Conservation (phyloP, 2,113 vertebrate species). For the Rhinopithecus roxellana region DNA sequence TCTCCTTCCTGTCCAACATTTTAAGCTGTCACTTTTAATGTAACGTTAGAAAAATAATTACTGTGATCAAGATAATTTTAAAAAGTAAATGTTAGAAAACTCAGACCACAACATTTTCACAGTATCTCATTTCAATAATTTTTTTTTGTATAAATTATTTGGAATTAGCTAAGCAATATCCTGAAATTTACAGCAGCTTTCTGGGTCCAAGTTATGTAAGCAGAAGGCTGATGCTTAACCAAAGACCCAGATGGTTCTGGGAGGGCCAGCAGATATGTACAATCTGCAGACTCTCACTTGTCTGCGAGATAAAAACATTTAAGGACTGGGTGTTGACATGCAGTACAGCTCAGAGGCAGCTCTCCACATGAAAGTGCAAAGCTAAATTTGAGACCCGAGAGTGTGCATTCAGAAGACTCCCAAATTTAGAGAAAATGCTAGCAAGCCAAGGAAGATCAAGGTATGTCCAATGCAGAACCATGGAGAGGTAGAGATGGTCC, state of each 20-base stretch:
- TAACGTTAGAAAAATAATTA: conserved; percentile 66
- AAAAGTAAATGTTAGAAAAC: conserved; percentile 73
- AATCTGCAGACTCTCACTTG: background rate
- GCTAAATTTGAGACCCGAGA: background rate
- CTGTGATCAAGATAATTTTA: conserved; percentile 59
- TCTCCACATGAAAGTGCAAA: background rate
- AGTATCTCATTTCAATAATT: background rate
- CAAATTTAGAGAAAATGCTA: conserved; percentile 2
- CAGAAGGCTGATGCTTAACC: background rate
- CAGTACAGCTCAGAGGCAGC: background rate
- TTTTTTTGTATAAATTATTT: conserved; percentile 29
- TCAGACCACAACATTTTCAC: conserved; percentile 57
- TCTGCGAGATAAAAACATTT: background rate
- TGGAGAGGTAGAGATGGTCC: background rate
- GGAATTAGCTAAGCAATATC: conserved; percentile 22
- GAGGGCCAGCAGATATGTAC: background rate
- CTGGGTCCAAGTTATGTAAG: background rate
- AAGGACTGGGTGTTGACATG: background rate
- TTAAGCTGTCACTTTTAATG: conserved; percentile 69
- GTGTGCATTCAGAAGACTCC: background rate
- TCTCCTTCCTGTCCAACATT: conserved; percentile 64
- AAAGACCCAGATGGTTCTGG: background rate
- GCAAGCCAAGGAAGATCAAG: background rate
- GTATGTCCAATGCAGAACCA: background rate
- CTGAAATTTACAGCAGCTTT: conserved; percentile 31